Evolutionary conservation across 2,797 vertebrate genomes (phyloP), one percentile per base, ranked within the genome.

Genomic region (Arnoldichthys spilopterus): DNA sequence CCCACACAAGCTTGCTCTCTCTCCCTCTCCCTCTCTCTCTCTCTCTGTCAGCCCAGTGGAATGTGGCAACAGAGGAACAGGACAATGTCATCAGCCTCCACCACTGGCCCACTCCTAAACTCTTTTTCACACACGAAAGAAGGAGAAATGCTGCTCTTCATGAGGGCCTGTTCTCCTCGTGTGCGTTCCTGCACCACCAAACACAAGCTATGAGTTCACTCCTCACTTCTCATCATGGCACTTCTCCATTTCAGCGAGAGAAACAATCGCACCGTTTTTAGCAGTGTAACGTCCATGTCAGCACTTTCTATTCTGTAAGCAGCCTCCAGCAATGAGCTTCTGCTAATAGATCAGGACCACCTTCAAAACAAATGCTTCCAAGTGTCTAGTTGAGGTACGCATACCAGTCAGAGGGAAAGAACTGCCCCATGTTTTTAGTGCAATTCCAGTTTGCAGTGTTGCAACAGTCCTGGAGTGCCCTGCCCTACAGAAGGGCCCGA

Each of bases 21-120:
- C 63, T 58, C 24, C 63, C 53, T 26, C 54, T 58, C 56, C 20
- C 56, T 59, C 58, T 61, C 58, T 32, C 26, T 61, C 28, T 20
- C 28, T 61, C 28, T 61, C 49, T 79, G 83, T 86, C 83, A 85
- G 81, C 62, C 72, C 67, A 78, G 82, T 68, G 72, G 81, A 86
- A 86, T 78, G 78, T 73, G 68, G 53, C 70, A 69, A 64, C 69
- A 61, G 85, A 70, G 79, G 63, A 72, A 58, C 32, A 76, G 32
- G 69, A 82, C 59, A 80, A 86, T 81, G 77, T 76, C 79, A 71
- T 78, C 6, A 81, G 80, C 72, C 73, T 66, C 45, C 81, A 59
- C 75, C 74, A 83, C 51, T 66, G 70, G 74, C 77, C 59, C 26
- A 47, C 49, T 61, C 58, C 37, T 34, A 73, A 30, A 64, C 59